phyloP scores from a whole-genome alignment of 2,113 vertebrate species.

The Garra rufa region DNA sequence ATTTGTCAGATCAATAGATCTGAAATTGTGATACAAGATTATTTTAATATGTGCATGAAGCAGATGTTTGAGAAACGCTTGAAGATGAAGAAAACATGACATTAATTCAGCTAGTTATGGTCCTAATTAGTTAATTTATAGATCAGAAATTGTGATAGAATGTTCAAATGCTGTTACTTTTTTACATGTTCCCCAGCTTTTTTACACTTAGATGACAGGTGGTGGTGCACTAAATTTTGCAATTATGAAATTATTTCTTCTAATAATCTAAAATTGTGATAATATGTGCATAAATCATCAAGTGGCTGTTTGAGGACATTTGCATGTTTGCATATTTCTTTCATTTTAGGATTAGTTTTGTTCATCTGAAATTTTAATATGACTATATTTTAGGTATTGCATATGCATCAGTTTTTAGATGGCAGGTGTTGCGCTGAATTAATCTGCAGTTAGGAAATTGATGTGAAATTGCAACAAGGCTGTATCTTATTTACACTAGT shows the following conservation, averaged over 20 bases:
- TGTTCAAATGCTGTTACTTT: not conserved
- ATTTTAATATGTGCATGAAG: not conserved
- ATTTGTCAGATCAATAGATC: not conserved
- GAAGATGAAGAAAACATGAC: not conserved
- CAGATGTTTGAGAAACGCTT: not conserved
- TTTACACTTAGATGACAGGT: not conserved
- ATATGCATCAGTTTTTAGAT: conserved; percentile 7
- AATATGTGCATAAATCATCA: not conserved
- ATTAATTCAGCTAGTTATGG: not conserved
- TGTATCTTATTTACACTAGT: not conserved
- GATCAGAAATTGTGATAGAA: not conserved
- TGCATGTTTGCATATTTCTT: not conserved
- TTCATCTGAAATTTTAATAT: not conserved
- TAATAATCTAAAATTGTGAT: not conserved
- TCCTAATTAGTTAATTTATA: not conserved
- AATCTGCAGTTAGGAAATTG: not conserved
- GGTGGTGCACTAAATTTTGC: not conserved
- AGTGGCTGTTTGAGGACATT: not conserved
- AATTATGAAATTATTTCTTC: not conserved
- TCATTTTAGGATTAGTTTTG: not conserved
- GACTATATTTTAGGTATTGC: not conserved
- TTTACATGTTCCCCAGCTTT: not conserved
- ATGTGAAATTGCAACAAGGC: not conserved
- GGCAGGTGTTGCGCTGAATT: not conserved
- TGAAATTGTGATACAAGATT: not conserved